Percentiles rank a stretch among this genome's conserved stretches.
phyloP scores from a whole-genome alignment of 2,113 vertebrate species.

The Nothoprocta pentlandii region DNA sequence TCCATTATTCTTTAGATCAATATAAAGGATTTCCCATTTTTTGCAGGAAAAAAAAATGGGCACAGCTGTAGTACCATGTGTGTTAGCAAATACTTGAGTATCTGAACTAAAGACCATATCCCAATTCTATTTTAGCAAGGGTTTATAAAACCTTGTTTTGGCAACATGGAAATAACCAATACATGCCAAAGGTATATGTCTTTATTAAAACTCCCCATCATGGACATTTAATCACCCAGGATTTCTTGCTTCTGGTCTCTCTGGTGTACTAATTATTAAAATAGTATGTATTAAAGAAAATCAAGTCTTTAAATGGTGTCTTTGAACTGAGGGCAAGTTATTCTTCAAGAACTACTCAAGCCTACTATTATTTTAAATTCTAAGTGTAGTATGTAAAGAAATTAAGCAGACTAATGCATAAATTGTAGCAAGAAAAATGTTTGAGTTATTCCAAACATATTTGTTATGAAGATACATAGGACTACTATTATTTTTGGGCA shows the following conservation, averaged over 20 bases:
- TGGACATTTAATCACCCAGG: not conserved
- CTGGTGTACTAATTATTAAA: not conserved
- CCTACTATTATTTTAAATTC: not conserved
- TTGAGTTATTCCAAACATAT: not conserved
- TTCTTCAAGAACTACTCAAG: not conserved
- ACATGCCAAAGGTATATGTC: not conserved
- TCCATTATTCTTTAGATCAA: not conserved
- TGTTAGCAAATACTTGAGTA: not conserved
- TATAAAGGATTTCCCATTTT: not conserved
- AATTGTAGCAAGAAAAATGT: not conserved
- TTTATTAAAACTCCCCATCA: not conserved
- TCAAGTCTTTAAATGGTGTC: not conserved
- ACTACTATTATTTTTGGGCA: conserved; percentile 4
- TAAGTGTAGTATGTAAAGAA: not conserved
- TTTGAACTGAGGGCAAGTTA: not conserved
- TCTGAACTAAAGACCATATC: not conserved
- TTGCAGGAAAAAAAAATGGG: not conserved
- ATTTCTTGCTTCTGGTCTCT: not conserved
- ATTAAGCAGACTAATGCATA: not conserved
- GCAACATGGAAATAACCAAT: not conserved
- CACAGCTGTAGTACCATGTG: not conserved
- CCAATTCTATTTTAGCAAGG: not conserved
- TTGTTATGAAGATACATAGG: not conserved
- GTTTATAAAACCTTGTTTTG: not conserved
- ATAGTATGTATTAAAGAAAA: not conserved